Base-by-base conservation (phyloP, 1,140 invertebrate genomes). In the Frieseomelitta varia region DNA sequence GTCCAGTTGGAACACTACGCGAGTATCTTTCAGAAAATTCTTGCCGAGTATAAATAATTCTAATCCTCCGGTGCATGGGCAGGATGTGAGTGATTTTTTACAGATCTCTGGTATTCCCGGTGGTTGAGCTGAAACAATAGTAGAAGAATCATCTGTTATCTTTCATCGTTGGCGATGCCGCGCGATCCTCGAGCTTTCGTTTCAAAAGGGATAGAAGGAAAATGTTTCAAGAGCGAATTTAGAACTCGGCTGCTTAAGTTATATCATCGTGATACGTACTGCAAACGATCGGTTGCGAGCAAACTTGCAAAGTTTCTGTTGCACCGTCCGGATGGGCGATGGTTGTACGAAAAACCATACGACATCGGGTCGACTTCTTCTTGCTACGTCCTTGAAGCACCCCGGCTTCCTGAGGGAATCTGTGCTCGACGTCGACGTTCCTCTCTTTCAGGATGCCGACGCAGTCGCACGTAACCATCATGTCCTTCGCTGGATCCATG, bases 21-120 rank as follows among this genome's bases (percentile, higher is more conserved):
- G 96, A 2, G 98, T 98, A 94, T 99, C 98, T 95, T 99, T 99
- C 21, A 99, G 96, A 93, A 99, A 99, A 94, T 99, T 99, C 94
- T 99, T 99, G 17, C 99, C 99, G 76, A 99, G 96, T 71, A 99
- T 97, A 93, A 99, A 99, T 24, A 99, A 94, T 92, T 99, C 98
- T n/a, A 97, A 93, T 1, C 98, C 98, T 14, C 98, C 99, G 68
- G 96, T 96, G 0, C 97, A 97, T 15, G 97, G 96, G 91, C 97
- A 97, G 30, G 97, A 97, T 30, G 96, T 96, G 12, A 98, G 92
- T 0, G 98, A 99, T 93, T 99, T 98, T 93, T 99, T 98, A 90
- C 97, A 98, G 79, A 99, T 99, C 95, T 99, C 99, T 24, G 99
- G 99, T 65, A 98, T 97, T 68, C 99, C 99, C 14, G 98, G 97